Evolutionary conservation across 1,140 invertebrate species (phyloP), one percentile per base, ranked within the genome.

Genomic region (Parasteatoda tepidariorum): DNA sequence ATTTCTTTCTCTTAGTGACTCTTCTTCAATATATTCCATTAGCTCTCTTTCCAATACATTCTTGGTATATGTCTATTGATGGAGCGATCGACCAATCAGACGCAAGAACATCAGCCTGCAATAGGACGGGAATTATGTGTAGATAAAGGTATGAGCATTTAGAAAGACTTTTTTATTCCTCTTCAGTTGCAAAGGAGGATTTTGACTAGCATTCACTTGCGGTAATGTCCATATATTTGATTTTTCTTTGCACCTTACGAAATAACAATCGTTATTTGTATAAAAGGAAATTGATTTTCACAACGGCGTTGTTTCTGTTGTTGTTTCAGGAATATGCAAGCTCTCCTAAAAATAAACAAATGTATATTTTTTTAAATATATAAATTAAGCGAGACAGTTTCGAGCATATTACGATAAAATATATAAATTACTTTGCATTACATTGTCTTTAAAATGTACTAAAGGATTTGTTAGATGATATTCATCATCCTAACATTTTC

Each of bases 281-380:
- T 9, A n/a, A n/a, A n/a, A n/a, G n/a, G n/a, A 48, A 48, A 48
- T 18, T 34, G 22, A 34, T 0, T 82, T 24, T 83, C 81, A 83
- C 81, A 83, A 74, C 28, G 81, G 81, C 28, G 81, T 83, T n/a
- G 81, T 83, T 55, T 83, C 81, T 64, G 81, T 83, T 55, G 68
- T 83, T 7, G 81, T 83, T 83, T 83, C 81, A 6, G 70, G 81
- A 74, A 83, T 83, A n/a, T 83, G 34, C 55, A 83, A 67, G 70
- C 81, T 83, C 54, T 83, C 81, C 81, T 83, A 22, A 24, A 83
- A 83, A 15, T 9, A 48, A 57, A 11, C n/a, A 64, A 66, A 59
- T 74, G 22, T n/a, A n/a, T n/a, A n/a, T n/a, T n/a, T n/a, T n/a
- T n/a, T n/a, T n/a, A n/a, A n/a, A n/a, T n/a, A n/a, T n/a, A n/a